phyloP scores from a whole-genome alignment of 2,797 vertebrate genomes.

The Pteronotus mesoamericanus region DNA sequence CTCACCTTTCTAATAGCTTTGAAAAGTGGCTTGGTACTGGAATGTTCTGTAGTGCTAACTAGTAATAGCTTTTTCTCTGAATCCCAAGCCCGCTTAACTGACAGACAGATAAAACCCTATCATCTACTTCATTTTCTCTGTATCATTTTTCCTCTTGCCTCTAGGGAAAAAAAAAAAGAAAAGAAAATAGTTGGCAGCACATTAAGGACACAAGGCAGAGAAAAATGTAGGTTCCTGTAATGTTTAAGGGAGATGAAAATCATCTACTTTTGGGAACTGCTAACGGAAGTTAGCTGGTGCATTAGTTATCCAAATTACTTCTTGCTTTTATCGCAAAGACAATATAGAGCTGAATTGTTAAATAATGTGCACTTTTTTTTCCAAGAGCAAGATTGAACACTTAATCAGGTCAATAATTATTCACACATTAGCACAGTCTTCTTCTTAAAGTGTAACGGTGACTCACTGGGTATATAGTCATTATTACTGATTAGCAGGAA shows the following conservation, averaged over 20 bases:
- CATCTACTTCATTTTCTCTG: slow-evolving; percentile 48
- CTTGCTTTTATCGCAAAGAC: slow-evolving; percentile 73
- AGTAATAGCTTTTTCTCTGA: neutral
- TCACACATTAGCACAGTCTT: slow-evolving; percentile 76
- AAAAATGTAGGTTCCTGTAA: slow-evolving; percentile 66
- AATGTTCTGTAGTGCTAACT: slow-evolving; percentile 30
- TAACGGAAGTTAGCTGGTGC: slow-evolving; percentile 61
- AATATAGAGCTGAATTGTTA: slow-evolving; percentile 73
- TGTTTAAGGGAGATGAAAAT: slow-evolving; percentile 74
- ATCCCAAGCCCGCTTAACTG: neutral
- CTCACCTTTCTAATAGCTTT: slow-evolving; percentile 29
- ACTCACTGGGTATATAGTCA: slow-evolving; percentile 77
- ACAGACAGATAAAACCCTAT: slow-evolving; percentile 36
- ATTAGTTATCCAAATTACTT: slow-evolving; percentile 78
- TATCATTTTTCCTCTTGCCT: slow-evolving; percentile 38
- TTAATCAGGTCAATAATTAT: slow-evolving; percentile 83
- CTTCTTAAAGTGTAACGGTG: slow-evolving; percentile 75
- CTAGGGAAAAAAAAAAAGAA: neutral
- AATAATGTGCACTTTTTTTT: slow-evolving; percentile 66
- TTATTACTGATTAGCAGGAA: slow-evolving; percentile 77
- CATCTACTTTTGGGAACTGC: slow-evolving; percentile 66
- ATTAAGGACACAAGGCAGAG: slow-evolving; percentile 33
- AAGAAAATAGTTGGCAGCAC: slow-evolving; percentile 16
- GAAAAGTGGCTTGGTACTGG: neutral
- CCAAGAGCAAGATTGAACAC: slow-evolving; percentile 59